Conservation (phyloP, 2,888 invertebrate species). For the Schizotus pectinicornis region DNA sequence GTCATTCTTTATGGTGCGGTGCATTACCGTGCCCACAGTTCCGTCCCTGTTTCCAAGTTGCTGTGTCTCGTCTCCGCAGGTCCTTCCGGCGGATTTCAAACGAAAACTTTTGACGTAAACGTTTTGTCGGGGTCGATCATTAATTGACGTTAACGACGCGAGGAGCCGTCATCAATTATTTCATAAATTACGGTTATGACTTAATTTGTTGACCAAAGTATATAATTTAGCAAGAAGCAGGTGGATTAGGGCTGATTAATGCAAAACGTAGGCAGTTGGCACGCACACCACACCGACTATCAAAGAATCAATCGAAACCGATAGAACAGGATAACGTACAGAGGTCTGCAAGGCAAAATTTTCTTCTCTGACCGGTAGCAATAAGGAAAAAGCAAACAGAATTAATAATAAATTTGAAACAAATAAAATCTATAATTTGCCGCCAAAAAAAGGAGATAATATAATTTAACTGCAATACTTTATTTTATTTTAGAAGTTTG, state of each 20-base stretch:
- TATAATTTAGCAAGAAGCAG: constrained; percentile 16
- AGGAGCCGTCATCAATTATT: constrained; percentile 1
- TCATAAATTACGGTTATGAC: constrained; percentile 29
- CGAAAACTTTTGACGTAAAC: no score
- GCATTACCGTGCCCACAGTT: constrained; percentile 19
- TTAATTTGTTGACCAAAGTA: constrained; percentile 28
- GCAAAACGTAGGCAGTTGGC: constrained; percentile 7
- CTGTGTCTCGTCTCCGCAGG: constrained; percentile 9
- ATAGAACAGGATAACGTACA: constrained; percentile 8
- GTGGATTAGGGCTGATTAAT: constrained; percentile 23
- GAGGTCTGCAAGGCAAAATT: no score
- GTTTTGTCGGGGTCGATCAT: no score
- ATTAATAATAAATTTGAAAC: no score
- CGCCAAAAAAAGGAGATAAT: no score
- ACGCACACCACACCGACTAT: constrained; percentile 19
- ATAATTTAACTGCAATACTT: no score
- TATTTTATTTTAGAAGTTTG: no score
- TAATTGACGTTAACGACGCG: no score
- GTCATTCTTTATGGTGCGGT: constrained; percentile 29
- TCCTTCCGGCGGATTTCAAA: background rate
- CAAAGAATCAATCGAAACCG: constrained; percentile 9
- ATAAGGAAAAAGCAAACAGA: no score
- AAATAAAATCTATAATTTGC: no score
- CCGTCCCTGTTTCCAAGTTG: constrained; percentile 6
- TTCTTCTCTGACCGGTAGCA: no score